Conservation (phyloP, 2,888 invertebrate species). For the Amiota communis region DNA sequence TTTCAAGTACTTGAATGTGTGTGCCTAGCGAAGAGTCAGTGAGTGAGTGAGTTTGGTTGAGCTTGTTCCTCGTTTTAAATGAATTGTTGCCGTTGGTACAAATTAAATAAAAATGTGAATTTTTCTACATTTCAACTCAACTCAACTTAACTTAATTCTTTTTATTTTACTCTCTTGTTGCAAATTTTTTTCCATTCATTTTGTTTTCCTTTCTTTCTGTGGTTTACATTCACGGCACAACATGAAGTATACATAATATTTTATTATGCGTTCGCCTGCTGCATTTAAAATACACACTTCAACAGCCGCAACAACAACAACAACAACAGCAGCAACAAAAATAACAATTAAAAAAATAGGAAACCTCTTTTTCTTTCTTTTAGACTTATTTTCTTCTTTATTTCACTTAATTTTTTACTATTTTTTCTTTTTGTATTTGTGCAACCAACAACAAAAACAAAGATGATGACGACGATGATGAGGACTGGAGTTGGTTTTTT, state of each 20-base stretch:
- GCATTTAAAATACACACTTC: slow-evolving; percentile 10
- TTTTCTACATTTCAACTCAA: slow-evolving; percentile 32
- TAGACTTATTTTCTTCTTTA: not conserved
- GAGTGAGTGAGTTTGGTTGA: too few relatives aligned
- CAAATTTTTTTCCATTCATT: not conserved
- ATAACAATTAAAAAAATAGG: not conserved
- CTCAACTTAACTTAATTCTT: slow-evolving; percentile 34
- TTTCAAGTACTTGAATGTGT: slow-evolving; percentile 8
- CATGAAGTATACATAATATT: slow-evolving; percentile 22
- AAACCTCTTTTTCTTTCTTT: slow-evolving; percentile 2
- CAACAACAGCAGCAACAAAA: not conserved
- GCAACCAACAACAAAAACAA: too few relatives aligned
- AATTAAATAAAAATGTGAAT: slow-evolving; percentile 61
- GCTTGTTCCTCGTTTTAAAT: slow-evolving; percentile 8
- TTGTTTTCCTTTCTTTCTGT: not conserved
- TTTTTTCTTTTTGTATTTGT: too few relatives aligned
- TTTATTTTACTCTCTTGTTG: not conserved
- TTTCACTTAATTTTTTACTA: not conserved
- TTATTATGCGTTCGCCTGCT: slow-evolving; percentile 14
- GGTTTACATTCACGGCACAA: not conserved
- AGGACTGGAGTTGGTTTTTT: not conserved
- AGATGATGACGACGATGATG: too few relatives aligned
- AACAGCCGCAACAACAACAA: not conserved
- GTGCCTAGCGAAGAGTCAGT: too few relatives aligned
- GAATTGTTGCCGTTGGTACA: slow-evolving; percentile 38